These are phyloP conservation scores for Parazoanthus darwini DNA, from an alignment of 92 coral and sea anemone species.

Conservation along the genomic window DNA sequence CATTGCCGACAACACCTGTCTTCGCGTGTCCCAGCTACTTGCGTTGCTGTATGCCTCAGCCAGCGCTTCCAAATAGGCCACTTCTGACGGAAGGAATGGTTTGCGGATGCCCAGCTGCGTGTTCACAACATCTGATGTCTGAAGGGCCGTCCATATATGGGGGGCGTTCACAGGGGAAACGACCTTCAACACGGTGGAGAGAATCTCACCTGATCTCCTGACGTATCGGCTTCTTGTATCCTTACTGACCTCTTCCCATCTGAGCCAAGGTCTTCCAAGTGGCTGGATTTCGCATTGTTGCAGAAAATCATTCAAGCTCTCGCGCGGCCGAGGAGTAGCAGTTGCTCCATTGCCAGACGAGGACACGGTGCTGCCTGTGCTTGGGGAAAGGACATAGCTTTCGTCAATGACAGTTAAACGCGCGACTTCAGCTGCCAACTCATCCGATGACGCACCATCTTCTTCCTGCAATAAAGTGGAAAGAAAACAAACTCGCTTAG, in stretches of 20 bases:
- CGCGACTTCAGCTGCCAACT: constrained; percentile 33
- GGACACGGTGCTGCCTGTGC: constrained; percentile 47
- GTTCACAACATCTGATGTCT: constrained; percentile 37
- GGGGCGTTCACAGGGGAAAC: constrained; percentile 56
- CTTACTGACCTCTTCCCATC: constrained; percentile 54
- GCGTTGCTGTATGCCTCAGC: constrained; percentile 5
- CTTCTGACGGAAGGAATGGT: constrained; percentile 43
- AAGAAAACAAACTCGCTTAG: background rate
- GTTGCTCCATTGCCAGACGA: constrained; percentile 24
- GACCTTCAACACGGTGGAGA: constrained; percentile 50
- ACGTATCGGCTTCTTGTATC: constrained; percentile 48
- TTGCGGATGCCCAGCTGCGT: constrained; percentile 25
- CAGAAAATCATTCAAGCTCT: constrained; percentile 38
- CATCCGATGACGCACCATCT: constrained; percentile 32
- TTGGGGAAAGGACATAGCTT: constrained; percentile 44
- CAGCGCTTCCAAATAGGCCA: constrained; percentile 39
- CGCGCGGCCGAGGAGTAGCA: background rate
- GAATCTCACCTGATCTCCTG: constrained; percentile 41
- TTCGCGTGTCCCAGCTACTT: constrained; percentile 16
- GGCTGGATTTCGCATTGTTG: constrained; percentile 43
- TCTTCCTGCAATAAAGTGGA: background rate
- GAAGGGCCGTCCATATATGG: constrained; percentile 48
- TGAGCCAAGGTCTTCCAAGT: constrained; percentile 53
- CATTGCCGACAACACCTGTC: constrained; percentile 10
- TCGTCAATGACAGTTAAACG: constrained; percentile 42